A percentile compares a stretch with the other conserved stretches of the same genome.
These are phyloP conservation scores for Microcebus murinus DNA, from an alignment of 2,113 vertebrate species.

Conservation along the genomic window DNA sequence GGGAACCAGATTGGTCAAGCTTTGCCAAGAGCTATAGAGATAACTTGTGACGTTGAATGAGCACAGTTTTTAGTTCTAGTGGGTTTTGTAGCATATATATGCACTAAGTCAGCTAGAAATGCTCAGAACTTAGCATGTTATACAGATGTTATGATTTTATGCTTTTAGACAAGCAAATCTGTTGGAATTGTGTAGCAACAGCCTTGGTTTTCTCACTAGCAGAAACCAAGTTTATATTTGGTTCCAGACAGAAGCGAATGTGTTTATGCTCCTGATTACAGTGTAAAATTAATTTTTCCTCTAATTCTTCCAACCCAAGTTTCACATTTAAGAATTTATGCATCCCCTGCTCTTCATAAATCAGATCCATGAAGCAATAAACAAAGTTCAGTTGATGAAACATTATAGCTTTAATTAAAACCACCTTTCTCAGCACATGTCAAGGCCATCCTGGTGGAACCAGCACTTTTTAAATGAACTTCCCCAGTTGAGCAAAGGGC, in stretches of 20 bases:
- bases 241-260: constrained; percentile 52
- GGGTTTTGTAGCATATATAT: not conserved
- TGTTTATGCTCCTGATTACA: constrained; percentile 61
- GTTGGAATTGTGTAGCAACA: not conserved
- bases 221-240: constrained; percentile 55
- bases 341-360: constrained; percentile 65
- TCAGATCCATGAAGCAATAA: constrained; percentile 70
- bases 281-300: constrained; percentile 71
- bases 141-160: not conserved
- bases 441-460: constrained; percentile 30
- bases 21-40: not conserved
- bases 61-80: not conserved
- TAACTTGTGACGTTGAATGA: not conserved
- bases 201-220: constrained; percentile 4
- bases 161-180: not conserved
- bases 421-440: constrained; percentile 41
- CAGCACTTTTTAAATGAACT: constrained; percentile 32
- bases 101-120: constrained; percentile 8
- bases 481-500: not conserved
- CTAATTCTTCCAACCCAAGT: constrained; percentile 63
- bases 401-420: constrained; percentile 72
- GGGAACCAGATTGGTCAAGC: not conserved
- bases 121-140: not conserved
- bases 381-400: constrained; percentile 59
- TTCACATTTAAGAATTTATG: constrained; percentile 68